Evolutionary conservation across 2,797 vertebrate species (phyloP), one percentile per base, ranked within the genome.

Genomic region (Epinephelus coioides): DNA sequence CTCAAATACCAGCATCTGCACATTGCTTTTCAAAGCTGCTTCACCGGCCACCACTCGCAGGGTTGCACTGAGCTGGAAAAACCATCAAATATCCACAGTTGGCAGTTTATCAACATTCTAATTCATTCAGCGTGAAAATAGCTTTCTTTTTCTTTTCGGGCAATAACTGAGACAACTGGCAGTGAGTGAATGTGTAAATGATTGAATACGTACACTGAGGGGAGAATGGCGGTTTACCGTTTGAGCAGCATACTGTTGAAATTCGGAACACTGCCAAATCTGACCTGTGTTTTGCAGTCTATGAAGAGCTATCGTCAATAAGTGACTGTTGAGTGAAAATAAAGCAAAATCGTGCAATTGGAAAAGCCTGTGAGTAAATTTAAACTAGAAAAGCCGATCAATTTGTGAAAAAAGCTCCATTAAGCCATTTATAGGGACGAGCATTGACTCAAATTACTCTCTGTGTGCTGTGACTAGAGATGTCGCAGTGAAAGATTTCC

Each of bases 81-180:
- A 19, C 55, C 38, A 73, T 78, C 75, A 73, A 85, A 85, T 59
- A 83, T 53, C 57, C 57, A 81, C 54, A 25, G 18, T 21, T 78
- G 78, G 63, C 44, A 15, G 38, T 64, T 78, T 71, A 76, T 90
- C 79, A 76, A 61, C 23, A 69, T 61, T 50, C 7, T 67, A 76
- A 86, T 76, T 77, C 50, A 60, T 76, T 77, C 50, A 60, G 68
- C 72, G 61, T 81, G 76, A 76, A 85, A 87, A 85, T 65, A 50
- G 62, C 68, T 66, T 82, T 76, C 47, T 59, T 73, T 73, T 73
- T 61, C 60, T 73, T 83, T 82, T 61, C 60, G 50, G 44, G 43
- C 53, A 83, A 55, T 59, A 61, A 74, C 56, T 66, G 50, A 80
- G 69, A 83, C 69, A 78, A 72, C 51, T 51, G 74, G 43, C 73